Evolutionary conservation across 2,113 vertebrate genomes (phyloP), one percentile per base, ranked within the genome.

Genomic region (Hippotragus niger): DNA sequence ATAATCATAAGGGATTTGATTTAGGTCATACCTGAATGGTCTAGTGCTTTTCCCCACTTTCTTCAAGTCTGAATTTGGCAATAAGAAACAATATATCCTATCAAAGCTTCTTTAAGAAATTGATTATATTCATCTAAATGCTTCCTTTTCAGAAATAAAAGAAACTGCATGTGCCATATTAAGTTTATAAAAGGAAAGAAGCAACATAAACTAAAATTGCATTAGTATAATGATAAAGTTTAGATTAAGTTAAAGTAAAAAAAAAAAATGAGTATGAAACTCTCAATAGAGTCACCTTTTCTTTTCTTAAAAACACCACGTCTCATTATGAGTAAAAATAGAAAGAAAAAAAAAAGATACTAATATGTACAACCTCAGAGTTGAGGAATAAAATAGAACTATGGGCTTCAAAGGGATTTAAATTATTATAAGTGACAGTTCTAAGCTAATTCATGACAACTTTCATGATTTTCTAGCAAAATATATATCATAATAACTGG

Each of bases 181-280:
- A 76, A 52, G 14, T 78, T 82, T 86, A 64, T 90, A 27, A 78
- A 57, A 85, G 16, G 91, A 76, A 29, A 81, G 45, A 16, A 78
- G 17, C 12, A 94, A 76, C 50, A 78, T 84, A 85, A 95, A 74
- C 11, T 57, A n/a, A 94, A 93, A 43, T 25, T 84, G 23, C 53
- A 29, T 94, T 91, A 8, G 84, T 88, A 57, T 60, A 71, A 71
- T 45, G 2, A 76, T 47, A 82, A 80, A 91, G 16, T 14, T 71
- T 85, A 94, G 19, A 80, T 71, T 95, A 95, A 71, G 15, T 88
- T 94, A 57, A 95, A 29, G 21, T 87, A 29, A 90, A 90, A 86
- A 62, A 83, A 93, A 25, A 57, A 88, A 62, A n/a, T 58, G 81
- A 78, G 21, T 76, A 62, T 23, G 64, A 94, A 83, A 78, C 74